Conservation (phyloP, 2,113 vertebrate genomes). For the Ceuthmochares aereus region DNA sequence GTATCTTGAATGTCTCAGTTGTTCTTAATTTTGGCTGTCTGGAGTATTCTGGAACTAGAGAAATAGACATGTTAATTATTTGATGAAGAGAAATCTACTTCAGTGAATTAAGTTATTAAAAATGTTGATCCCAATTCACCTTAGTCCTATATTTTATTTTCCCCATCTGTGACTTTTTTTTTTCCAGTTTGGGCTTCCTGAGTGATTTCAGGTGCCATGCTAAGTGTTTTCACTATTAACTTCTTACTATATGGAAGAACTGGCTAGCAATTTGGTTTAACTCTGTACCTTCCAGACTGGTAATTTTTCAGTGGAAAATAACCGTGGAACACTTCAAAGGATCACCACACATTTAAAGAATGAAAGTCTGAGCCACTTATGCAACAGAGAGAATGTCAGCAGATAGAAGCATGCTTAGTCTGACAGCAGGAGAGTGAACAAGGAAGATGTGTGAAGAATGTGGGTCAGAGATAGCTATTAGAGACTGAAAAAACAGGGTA, state of each 20-base stretch:
- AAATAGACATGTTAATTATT: background rate
- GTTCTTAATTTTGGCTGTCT: background rate
- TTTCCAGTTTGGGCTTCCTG: background rate
- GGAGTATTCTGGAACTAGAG: background rate
- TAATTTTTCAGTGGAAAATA: background rate
- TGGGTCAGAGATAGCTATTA: background rate
- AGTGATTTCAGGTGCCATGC: background rate
- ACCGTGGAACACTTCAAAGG: background rate
- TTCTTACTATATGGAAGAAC: background rate
- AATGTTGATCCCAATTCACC: background rate
- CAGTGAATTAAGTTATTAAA: background rate
- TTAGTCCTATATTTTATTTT: fast-evolving
- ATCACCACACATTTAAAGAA: background rate
- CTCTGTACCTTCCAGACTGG: background rate
- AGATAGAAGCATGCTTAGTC: background rate
- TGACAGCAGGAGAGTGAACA: background rate
- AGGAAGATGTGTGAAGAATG: background rate
- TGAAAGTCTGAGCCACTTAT: background rate
- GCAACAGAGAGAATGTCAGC: background rate
- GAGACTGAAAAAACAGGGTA: background rate
- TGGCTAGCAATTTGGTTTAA: background rate
- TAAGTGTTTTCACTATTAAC: background rate
- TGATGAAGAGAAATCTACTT: background rate
- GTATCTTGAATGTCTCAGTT: background rate
- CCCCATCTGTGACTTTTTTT: background rate